Conservation (phyloP, 2,797 vertebrate species). For the Dryobates pubescens region DNA sequence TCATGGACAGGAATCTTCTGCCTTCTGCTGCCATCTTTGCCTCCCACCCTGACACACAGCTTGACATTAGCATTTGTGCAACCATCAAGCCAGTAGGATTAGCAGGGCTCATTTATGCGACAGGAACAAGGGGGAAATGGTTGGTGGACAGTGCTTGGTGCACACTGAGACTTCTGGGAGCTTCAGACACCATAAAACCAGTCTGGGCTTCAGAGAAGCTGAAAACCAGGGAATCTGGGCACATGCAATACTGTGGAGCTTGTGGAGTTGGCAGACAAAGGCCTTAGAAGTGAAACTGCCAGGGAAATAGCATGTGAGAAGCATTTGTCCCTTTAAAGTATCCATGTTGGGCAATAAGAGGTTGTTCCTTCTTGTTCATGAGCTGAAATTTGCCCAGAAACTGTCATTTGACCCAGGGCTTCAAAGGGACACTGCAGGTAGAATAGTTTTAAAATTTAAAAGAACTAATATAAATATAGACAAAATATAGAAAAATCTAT, state of each 20-base stretch:
- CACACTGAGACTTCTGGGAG: neutral
- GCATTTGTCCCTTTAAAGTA: rapidly evolving
- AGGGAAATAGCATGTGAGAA: neutral
- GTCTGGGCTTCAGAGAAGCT: too few species aligned
- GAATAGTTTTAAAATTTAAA: neutral
- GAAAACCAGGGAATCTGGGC: neutral
- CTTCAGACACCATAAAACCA: too few species aligned
- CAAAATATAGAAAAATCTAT: neutral
- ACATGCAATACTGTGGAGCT: rapidly evolving
- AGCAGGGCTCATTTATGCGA: neutral
- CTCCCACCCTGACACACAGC: rapidly evolving
- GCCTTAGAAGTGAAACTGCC: neutral
- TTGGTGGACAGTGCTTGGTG: neutral
- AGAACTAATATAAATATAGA: neutral
- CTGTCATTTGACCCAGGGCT: neutral
- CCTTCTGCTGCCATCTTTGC: neutral
- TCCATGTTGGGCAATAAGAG: neutral
- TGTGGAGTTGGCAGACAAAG: neutral
- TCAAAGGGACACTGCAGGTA: neutral
- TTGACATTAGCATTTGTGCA: neutral
- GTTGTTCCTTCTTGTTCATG: neutral
- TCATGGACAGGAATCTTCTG: neutral
- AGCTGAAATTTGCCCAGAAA: neutral
- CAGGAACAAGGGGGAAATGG: rapidly evolving
- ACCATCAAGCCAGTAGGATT: neutral